phyloP scores from a whole-genome alignment of 2,113 vertebrate genomes.

The Pica pica region DNA sequence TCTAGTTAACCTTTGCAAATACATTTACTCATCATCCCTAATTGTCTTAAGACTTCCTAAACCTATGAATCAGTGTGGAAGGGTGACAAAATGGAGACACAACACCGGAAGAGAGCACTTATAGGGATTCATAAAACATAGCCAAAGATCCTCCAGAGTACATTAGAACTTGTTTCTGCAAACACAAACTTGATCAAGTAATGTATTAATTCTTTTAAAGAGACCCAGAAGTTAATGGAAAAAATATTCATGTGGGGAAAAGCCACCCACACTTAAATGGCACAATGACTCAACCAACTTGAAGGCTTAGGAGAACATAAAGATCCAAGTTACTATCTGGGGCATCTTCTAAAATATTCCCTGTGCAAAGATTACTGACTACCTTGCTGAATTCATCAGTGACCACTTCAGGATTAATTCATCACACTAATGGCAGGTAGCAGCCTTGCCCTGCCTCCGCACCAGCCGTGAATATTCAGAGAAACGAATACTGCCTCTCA shows the following conservation, averaged over 20 bases:
- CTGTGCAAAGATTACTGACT: background rate
- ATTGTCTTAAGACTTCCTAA: background rate
- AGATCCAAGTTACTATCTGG: background rate
- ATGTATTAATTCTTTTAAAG: background rate
- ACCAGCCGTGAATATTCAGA: background rate
- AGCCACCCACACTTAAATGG: background rate
- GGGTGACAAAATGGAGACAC: background rate
- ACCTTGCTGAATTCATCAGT: background rate
- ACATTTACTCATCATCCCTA: background rate
- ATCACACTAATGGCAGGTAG: background rate
- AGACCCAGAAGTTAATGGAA: background rate
- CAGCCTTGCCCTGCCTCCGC: background rate
- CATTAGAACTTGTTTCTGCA: background rate
- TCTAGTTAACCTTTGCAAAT: background rate
- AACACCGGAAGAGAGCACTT: background rate
- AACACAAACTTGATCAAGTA: background rate
- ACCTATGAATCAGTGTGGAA: background rate
- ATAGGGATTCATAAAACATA: rapidly evolving
- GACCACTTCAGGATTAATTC: background rate
- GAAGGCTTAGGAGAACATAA: background rate
- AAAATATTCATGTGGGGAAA: background rate
- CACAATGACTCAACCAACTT: background rate
- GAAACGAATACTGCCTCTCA: background rate
- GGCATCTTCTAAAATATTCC: background rate
- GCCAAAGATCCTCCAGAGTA: background rate